These are phyloP conservation scores for Drosophila limbata DNA, from an alignment of 2,888 invertebrate species.

Conservation along the genomic window DNA sequence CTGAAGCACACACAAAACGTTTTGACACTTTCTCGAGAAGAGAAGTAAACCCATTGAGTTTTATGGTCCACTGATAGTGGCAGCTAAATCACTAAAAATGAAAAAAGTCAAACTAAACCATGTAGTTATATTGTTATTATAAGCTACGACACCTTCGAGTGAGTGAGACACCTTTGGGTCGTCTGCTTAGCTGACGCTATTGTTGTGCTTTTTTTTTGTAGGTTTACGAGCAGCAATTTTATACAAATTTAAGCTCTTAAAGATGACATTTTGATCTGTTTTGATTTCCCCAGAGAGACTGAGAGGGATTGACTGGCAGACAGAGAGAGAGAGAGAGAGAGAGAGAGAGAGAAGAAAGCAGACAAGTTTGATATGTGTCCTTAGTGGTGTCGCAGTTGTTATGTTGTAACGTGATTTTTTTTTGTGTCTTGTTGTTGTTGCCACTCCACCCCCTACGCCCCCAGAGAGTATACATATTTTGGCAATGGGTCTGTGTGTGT, in stretches of 20 bases:
- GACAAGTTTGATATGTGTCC: conserved; percentile 37
- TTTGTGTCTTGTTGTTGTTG: conserved; percentile 6
- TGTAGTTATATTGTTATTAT: conserved; percentile 65
- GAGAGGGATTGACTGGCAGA: background rate
- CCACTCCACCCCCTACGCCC: background rate
- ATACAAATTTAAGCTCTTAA: conserved; percentile 85
- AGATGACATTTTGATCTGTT: conserved; percentile 84
- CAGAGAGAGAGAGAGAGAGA: conserved; percentile 1
- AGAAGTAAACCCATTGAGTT: conserved; percentile 42
- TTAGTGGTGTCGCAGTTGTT: conserved; percentile 38
- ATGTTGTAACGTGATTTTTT: conserved; percentile 71
- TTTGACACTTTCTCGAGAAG: conserved; percentile 49
- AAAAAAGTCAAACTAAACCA: conserved; percentile 48
- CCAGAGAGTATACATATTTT: conserved; percentile 31
- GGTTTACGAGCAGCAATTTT: conserved; percentile 82
- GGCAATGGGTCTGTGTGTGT: conserved; percentile 22
- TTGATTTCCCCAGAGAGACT: conserved; percentile 82
- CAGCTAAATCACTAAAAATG: conserved; percentile 45
- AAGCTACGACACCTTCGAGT: conserved; percentile 42
- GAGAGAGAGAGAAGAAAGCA: background rate
- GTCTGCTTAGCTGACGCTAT: conserved; percentile 37
- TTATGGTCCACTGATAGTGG: conserved; percentile 36
- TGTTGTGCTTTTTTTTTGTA: conserved; percentile 54
- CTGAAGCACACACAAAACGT: conserved; percentile 31
- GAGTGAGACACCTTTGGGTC: conserved; percentile 53